Conservation (phyloP, 2,113 vertebrate species). For the Sinocyclocheilus anophthalmus region DNA sequence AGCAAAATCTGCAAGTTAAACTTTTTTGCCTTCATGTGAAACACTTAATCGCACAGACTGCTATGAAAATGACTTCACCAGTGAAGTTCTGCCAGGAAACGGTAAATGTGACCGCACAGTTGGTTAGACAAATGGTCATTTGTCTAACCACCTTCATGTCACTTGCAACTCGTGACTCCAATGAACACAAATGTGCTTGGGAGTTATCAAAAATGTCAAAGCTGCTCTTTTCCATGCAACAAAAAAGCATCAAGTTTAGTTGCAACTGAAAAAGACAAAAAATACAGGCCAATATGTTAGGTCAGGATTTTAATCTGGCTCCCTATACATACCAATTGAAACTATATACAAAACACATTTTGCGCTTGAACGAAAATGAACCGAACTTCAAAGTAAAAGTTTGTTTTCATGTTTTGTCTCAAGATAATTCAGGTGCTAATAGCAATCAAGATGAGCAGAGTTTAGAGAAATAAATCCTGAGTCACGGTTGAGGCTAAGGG, state of each 20-base stretch:
- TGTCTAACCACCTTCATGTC: too few relatives aligned
- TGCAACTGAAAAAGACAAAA: too few relatives aligned
- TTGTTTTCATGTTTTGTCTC: not conserved
- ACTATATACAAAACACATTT: not conserved
- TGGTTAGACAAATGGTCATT: not conserved
- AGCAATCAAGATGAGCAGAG: not conserved
- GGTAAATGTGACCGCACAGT: not conserved
- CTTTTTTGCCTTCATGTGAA: not conserved
- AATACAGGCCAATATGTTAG: too few relatives aligned
- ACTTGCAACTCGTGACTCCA: too few relatives aligned
- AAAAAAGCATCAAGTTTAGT: too few relatives aligned
- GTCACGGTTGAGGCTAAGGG: not conserved
- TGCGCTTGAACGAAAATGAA: not conserved
- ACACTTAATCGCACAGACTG: not conserved
- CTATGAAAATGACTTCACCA: not conserved
- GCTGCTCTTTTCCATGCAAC: too few relatives aligned
- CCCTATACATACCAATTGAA: not conserved
- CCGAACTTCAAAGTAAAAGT: not conserved
- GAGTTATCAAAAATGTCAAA: too few relatives aligned
- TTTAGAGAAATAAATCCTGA: not conserved
- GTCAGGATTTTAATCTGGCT: too few relatives aligned
- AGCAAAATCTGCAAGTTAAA: not conserved
- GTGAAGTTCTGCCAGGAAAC: too few relatives aligned
- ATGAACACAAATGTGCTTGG: too few relatives aligned
- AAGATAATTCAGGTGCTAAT: not conserved